Evolutionary conservation across 37 sponge, comb jelly and placozoan species (phyloP), one percentile per base, ranked within the genome.

Genomic region (Theonella swinhoei): DNA sequence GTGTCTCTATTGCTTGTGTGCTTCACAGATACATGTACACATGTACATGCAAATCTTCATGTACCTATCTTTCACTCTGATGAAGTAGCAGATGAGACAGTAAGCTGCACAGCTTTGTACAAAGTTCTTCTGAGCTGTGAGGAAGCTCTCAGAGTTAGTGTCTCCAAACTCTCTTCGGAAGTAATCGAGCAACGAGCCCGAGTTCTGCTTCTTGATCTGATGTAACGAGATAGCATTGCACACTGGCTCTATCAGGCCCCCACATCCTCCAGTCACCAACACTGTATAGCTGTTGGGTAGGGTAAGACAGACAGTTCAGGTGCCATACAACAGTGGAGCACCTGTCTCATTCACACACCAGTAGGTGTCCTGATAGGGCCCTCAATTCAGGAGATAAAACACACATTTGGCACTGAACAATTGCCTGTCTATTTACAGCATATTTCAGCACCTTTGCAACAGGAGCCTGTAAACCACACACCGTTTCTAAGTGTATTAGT

Each of bases 221-320:
- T 98, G 99, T n/a, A 98, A 88, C 1, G 99, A 98, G 47, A 98
- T 88, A 29, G 99, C 95, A 82, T 98, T 94, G 61, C 72, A 63
- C 22, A 98, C 78, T 9, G 95, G 99, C 82, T 98, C 99, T 35
- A 98, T 96, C 39, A 98, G 79, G 3, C 99, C 99, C n/a, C 97
- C 95, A 24, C 94, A 89, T 29, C 47, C 75, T 3, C 92, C 91
- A 22, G 88, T 77, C 67, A 96, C 97, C 64, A 96, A 74, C n/a
- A 98, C 88, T 30, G 78, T 89, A 80, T 92, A 98, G 35, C 89
- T 88, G 78, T 4, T 34, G 1, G 39, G 19, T n/a, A n/a, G n/a
- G n/a, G n/a, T n/a, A n/a, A n/a, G n/a, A n/a, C n/a, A n/a, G n/a
- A n/a, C n/a, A n/a, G n/a, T n/a, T n/a, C n/a, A n/a, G n/a, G n/a